Conservation (phyloP, 2,888 invertebrate species). For the Liopterus haemorrhoidalis region DNA sequence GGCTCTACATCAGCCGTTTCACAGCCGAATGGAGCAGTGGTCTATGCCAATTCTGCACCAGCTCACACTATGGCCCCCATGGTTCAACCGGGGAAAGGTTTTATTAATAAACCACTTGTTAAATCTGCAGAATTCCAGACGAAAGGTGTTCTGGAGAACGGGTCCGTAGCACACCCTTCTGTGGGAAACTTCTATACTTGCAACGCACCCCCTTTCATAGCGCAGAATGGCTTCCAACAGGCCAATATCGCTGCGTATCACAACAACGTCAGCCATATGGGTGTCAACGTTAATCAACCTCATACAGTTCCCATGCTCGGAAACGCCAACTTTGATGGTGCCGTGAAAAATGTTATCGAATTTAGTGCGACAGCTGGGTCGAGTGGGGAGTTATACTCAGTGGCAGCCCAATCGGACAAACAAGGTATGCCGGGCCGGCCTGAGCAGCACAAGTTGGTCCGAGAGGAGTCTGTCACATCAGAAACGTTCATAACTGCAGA, state of each 20-base stretch:
- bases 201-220: conserved; percentile 39
- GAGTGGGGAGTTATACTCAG: conserved; percentile 11
- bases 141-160: conserved; percentile 22
- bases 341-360: conserved; percentile 29
- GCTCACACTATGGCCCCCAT: conserved; percentile 41
- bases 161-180: conserved; percentile 26
- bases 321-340: conserved; percentile 22
- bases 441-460: neutral
- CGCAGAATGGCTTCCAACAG: conserved; percentile 41
- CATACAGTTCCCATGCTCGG: conserved; percentile 13
- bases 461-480: neutral
- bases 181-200: conserved; percentile 11
- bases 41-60: conserved; percentile 11
- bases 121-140: conserved; percentile 34
- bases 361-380: conserved; percentile 13
- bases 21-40: conserved; percentile 32
- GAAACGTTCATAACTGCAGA: conserved; percentile 26
- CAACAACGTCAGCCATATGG: conserved; percentile 29
- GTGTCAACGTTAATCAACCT: no score
- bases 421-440: conserved; percentile 1
- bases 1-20: conserved; percentile 52
- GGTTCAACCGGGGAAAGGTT: conserved; percentile 36
- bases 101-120: conserved; percentile 34
- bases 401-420: conserved; percentile 1
- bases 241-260: conserved; percentile 37